These are phyloP conservation scores for Eptatretus atami DNA, from an alignment of 2,797 vertebrate species.

Conservation along the genomic window DNA sequence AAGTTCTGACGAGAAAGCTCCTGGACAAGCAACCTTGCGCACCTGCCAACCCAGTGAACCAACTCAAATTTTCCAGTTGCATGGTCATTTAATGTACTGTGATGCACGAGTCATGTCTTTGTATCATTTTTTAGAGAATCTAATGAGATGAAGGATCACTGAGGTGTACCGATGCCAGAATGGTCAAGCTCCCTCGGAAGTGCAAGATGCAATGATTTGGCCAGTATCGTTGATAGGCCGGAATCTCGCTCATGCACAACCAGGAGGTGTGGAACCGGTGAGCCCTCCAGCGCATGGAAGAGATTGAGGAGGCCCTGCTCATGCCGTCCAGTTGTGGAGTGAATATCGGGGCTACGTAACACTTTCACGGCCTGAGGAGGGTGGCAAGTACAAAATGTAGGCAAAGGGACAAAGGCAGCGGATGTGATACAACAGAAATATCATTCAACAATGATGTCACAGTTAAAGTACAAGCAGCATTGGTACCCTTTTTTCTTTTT, in stretches of 20 bases:
- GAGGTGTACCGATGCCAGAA: conserved; percentile 37
- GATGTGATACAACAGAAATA: too few species aligned
- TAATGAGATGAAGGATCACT: too few species aligned
- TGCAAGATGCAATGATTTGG: conserved; percentile 94
- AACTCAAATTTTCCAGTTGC: neutral
- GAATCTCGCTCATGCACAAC: conserved; percentile 93
- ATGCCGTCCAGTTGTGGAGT: conserved; percentile 79
- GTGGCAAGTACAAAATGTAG: neutral
- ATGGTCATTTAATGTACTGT: neutral
- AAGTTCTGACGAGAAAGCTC: conserved; percentile 89
- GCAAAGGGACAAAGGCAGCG: too few species aligned
- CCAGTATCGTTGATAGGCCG: conserved; percentile 80
- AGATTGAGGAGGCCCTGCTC: conserved; percentile 84
- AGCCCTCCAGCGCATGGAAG: conserved; percentile 73
- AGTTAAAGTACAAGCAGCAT: too few species aligned
- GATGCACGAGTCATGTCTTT: too few species aligned
- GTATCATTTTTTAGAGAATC: too few species aligned
- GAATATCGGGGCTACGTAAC: conserved; percentile 81
- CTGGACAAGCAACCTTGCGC: conserved; percentile 90
- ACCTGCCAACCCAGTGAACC: conserved; percentile 18
- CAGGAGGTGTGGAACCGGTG: conserved; percentile 50
- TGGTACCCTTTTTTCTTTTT: too few species aligned
- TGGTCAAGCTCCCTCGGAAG: conserved; percentile 78
- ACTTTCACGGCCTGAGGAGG: conserved; percentile 8
- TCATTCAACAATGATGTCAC: too few species aligned